phyloP scores from a whole-genome alignment of 1,140 invertebrate genomes.

The Brachionus manjavacas region DNA sequence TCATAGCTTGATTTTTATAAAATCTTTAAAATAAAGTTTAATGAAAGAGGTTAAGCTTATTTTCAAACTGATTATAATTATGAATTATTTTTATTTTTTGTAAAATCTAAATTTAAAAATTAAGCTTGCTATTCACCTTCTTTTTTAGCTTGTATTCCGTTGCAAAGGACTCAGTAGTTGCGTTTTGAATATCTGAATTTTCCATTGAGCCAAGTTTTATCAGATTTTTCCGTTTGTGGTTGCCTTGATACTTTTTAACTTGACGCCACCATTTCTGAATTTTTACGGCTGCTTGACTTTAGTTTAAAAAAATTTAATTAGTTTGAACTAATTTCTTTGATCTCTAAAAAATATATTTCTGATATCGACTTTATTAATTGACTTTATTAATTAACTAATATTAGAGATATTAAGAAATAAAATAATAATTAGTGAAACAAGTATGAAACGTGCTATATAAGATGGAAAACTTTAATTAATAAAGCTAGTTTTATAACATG shows the following conservation, averaged over 20 bases:
- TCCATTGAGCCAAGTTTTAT: not conserved
- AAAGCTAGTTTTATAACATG: not conserved
- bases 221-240: not conserved
- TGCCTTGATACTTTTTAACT: not conserved
- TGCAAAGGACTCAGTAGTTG: not conserved
- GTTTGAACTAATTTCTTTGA: too few species aligned
- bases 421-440: too few species aligned
- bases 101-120: not conserved
- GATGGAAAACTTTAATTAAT: too few species aligned
- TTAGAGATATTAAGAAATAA: too few species aligned
- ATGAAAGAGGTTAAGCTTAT: too few species aligned
- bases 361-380: too few species aligned
- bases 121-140: not conserved
- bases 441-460: too few species aligned
- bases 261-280: constrained; percentile 27
- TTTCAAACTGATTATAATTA: not conserved
- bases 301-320: too few species aligned
- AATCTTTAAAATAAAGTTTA: too few species aligned
- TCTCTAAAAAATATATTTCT: too few species aligned
- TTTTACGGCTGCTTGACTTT: not conserved
- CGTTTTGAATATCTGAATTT: not conserved
- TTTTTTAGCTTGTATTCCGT: constrained; percentile 15
- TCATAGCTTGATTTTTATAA: too few species aligned
- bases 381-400: too few species aligned
- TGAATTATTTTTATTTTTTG: not conserved